A percentile compares a stretch with the other conserved stretches of the same genome.
Conservation (phyloP, 2,888 invertebrate genomes). For the Oscheius sp. region DNA sequence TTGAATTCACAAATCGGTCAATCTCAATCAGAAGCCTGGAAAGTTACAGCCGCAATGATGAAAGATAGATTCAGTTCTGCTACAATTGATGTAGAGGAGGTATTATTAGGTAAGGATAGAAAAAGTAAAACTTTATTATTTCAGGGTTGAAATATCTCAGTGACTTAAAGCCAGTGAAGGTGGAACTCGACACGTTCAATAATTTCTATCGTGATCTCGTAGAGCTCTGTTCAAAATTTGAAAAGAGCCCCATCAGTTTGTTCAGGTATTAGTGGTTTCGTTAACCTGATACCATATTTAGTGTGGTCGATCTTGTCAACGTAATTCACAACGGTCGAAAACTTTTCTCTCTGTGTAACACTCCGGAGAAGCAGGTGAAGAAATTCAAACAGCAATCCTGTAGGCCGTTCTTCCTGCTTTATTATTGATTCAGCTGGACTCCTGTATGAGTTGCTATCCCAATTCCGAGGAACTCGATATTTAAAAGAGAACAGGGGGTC, state of each 20-base stretch:
- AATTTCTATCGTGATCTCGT: constrained; percentile 13
- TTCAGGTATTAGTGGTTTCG: constrained; percentile 15
- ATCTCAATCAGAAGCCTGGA: constrained; percentile 31
- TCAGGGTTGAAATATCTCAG: constrained; percentile 45
- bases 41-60: constrained; percentile 36
- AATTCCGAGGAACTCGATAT: constrained; percentile 21
- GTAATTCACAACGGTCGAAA: constrained; percentile 3
- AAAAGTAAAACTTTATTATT: not conserved
- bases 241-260: constrained; percentile 22
- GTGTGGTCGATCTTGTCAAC: constrained; percentile 21
- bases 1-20: not conserved
- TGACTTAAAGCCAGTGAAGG: constrained; percentile 38
- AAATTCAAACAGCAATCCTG: constrained; percentile 11
- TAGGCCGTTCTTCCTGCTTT: not conserved
- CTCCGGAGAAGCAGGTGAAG: constrained; percentile 20
- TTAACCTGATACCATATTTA: not conserved
- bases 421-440: not conserved
- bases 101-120: constrained; percentile 32
- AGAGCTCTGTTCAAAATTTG: constrained; percentile 15
- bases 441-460: constrained; percentile 17
- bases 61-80: constrained; percentile 33
- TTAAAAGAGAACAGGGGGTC: constrained; percentile 39
- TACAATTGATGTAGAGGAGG: constrained; percentile 43
- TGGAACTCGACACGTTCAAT: constrained; percentile 31
- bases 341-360: constrained; percentile 3